Base-by-base conservation (phyloP, 1,140 invertebrate species). In the Heliconius eleuchia region DNA sequence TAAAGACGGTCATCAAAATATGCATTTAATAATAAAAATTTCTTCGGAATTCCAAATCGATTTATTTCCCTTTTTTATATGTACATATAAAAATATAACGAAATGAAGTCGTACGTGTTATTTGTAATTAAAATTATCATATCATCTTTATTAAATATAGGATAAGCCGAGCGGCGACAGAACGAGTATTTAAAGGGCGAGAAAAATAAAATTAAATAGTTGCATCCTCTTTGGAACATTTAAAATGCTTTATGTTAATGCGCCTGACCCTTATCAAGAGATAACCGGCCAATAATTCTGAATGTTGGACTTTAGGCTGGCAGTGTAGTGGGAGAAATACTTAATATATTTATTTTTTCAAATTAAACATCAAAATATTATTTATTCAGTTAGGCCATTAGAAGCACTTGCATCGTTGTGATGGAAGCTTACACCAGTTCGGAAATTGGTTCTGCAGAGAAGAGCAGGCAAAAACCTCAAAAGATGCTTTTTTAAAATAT, bases 231-330 rank as follows among this genome's bases (percentile, higher is more conserved):
- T 78, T 77, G 71, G 79, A 78, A 83, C 84, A 81, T 79, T 85
- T 80, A 83, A 83, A 83, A 83, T 81, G 76, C 80, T 85, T 85
- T 84, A 84, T 84, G 81, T 80, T 81, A 82, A 84, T 85, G 82
- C 75, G 74, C 78, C 76, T 72, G 84, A 82, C 82, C 81, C 82
- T 85, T 81, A 82, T 85, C 84, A 81, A 74, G 71, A 77, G 79
- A 74, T 73, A 80, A 80, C 73, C 78, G 77, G 70, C 79, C 78
- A 77, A 81, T 80, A 76, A 79, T 78, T 80, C 80, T 79, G 50
- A 74, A 78, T 79, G 80, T 80, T 82, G 77, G 60, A 74, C 39
- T 57, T 74, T 73, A 79, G 78, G 84, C 34, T 4, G 50, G 74
- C 74, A 60, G 52, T 72, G 55, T 34, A 84, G 57, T 72, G 75